Conservation (phyloP, 2,888 invertebrate species). For the Zeuzera pyrina region DNA sequence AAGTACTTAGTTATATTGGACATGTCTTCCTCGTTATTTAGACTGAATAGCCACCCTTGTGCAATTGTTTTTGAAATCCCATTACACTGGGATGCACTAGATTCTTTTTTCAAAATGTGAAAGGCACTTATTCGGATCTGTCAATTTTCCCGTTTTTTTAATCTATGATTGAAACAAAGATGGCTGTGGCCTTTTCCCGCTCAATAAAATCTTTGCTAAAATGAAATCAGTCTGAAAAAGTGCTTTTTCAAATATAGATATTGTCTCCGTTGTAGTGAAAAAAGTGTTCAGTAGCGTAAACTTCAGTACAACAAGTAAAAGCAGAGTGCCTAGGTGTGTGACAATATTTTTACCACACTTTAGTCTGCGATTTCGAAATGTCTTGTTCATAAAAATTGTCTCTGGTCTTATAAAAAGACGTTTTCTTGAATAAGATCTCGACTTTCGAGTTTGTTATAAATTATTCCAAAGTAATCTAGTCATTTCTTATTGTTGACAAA, state of each 20-base stretch:
- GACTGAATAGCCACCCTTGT: constrained; percentile 58
- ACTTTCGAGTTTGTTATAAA: too few relatives aligned
- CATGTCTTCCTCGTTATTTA: constrained; percentile 56
- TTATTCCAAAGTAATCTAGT: too few relatives aligned
- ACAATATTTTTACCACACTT: constrained; percentile 54
- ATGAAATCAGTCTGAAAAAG: constrained; percentile 46
- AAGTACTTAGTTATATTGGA: constrained; percentile 22
- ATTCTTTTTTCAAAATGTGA: constrained; percentile 36
- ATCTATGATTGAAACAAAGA: constrained; percentile 8
- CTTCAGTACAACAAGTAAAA: constrained; percentile 49
- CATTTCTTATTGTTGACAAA: too few relatives aligned
- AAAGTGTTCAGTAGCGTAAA: constrained; percentile 59
- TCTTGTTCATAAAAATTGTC: constrained; percentile 3
- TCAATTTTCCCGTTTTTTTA: constrained; percentile 18
- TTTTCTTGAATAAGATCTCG: background rate
- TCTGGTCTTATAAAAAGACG: background rate
- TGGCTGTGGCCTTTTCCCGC: constrained; percentile 3
- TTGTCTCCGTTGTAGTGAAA: constrained; percentile 31
- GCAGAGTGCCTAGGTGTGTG: constrained; percentile 62
- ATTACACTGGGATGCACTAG: constrained; percentile 66
- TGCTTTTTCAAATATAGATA: constrained; percentile 31
- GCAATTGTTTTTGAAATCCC: constrained; percentile 40
- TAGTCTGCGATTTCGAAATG: constrained; percentile 11
- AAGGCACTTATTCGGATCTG: constrained; percentile 58
- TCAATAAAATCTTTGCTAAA: constrained; percentile 9